Percentiles rank a stretch among this genome's conserved stretches.
phyloP scores from a whole-genome alignment of 1,140 invertebrate genomes.

The Tetramorium alpestre region DNA sequence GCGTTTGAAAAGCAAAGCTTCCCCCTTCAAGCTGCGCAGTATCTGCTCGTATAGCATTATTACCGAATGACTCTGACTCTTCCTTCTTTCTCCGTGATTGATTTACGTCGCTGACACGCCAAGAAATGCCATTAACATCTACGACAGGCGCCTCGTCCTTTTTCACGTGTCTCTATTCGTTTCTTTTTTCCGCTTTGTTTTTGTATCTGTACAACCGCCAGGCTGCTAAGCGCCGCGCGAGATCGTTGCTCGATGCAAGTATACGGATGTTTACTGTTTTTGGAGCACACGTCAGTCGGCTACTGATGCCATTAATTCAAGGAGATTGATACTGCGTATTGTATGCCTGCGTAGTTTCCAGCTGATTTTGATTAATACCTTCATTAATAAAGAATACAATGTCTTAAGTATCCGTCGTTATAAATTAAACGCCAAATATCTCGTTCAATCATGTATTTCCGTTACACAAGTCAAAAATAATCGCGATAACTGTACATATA shows the following conservation, averaged over 20 bases:
- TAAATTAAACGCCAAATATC: conserved; percentile 16
- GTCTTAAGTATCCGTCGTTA: conserved; percentile 35
- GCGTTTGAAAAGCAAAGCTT: background rate
- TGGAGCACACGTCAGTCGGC: background rate
- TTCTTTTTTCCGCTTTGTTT: background rate
- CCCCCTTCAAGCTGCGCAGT: background rate
- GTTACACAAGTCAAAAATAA: background rate
- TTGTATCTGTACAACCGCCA: background rate
- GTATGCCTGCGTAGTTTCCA: conserved; percentile 11
- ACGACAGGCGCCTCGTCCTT: conserved; percentile 38
- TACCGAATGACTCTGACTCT: background rate
- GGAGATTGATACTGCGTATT: conserved; percentile 27
- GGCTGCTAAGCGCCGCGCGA: background rate
- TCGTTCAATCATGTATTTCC: background rate
- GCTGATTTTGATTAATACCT: conserved; percentile 43
- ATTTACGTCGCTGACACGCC: conserved; percentile 43
- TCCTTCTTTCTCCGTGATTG: conserved; percentile 18
- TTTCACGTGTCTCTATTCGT: conserved; percentile 1
- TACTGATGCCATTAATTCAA: conserved; percentile 29
- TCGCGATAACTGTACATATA: background rate
- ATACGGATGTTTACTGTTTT: background rate
- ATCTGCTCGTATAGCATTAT: conserved; percentile 3
- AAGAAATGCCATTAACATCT: conserved; percentile 45
- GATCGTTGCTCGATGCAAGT: background rate
- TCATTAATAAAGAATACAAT: conserved; percentile 33